These are phyloP conservation scores for Trididemnum miniatum DNA, from an alignment of 23 tunicate genomes.

Conservation along the genomic window DNA sequence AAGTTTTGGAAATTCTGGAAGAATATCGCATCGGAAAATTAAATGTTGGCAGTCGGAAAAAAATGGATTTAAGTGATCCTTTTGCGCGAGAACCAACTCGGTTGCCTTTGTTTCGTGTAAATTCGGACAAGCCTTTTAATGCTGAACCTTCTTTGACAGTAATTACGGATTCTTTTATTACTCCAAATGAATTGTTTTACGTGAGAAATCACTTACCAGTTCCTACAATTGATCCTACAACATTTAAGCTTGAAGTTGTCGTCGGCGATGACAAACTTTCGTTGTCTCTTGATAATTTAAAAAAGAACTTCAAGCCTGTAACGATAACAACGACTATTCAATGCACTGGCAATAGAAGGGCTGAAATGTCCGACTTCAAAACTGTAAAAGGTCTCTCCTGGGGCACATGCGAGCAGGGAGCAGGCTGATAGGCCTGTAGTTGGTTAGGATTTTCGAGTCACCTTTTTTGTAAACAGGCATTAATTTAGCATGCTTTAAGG, in stretches of 20 bases:
- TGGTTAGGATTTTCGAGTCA: too few relatives aligned
- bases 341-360: conserved; percentile 97
- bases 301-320: conserved; percentile 66
- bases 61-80: conserved; percentile 69
- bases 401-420: conserved; percentile 96
- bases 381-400: conserved; percentile 93
- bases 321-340: conserved; percentile 95
- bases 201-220: conserved; percentile 98
- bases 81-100: conserved; percentile 87
- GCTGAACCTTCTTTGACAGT: conserved; percentile 98
- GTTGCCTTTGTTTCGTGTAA: conserved; percentile 78
- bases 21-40: conserved; percentile 80
- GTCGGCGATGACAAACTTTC: conserved; percentile 47
- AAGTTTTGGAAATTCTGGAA: conserved; percentile 77
- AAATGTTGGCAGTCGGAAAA: conserved; percentile 44
- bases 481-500: too few relatives aligned
- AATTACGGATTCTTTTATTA: conserved; percentile 83
- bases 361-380: conserved; percentile 77
- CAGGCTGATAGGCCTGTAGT: conserved; percentile 88
- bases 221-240: conserved; percentile 81
- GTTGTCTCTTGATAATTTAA: conserved; percentile 78
- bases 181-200: conserved; percentile 96
- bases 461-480: too few relatives aligned
- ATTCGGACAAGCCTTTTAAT: conserved; percentile 94
- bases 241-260: conserved; percentile 60